phyloP scores from a whole-genome alignment of 1,140 invertebrate species.

The Nasonia vitripennis region DNA sequence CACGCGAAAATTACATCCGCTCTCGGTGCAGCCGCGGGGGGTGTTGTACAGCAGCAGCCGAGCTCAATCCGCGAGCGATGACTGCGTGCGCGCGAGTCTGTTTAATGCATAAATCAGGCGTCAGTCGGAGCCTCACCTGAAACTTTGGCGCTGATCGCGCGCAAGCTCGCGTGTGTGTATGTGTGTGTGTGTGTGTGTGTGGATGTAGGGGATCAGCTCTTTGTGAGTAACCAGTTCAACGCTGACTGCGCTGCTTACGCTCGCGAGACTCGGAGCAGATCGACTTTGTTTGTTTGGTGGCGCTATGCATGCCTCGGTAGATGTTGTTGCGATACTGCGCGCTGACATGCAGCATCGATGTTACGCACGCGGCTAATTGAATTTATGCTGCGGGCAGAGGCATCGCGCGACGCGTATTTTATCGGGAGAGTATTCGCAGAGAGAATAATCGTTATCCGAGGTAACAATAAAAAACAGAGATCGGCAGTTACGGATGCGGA shows the following conservation, averaged over 20 bases:
- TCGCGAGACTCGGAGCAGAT: neutral
- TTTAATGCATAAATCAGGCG: conserved; percentile 2
- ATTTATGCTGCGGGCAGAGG: neutral
- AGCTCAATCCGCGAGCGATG: neutral
- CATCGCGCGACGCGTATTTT: neutral
- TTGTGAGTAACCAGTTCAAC: neutral
- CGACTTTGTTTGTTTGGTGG: neutral
- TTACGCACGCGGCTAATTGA: neutral
- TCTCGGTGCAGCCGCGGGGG: conserved; percentile 43
- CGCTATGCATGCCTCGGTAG: too few species aligned
- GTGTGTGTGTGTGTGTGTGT: too few species aligned
- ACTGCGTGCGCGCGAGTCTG: neutral
- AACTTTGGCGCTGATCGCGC: neutral
- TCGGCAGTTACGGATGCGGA: too few species aligned
- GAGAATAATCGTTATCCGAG: neutral
- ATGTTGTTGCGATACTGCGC: neutral
- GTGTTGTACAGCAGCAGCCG: neutral
- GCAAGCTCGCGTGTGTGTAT: neutral
- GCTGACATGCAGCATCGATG: neutral
- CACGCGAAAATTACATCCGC: conserved; percentile 61
- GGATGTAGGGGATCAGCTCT: neutral
- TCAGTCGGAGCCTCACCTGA: neutral
- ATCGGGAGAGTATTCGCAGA: neutral
- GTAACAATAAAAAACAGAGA: too few species aligned
- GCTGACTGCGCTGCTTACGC: neutral